Evolutionary conservation across 2,888 invertebrate species (phyloP), one percentile per base, ranked within the genome.

Genomic region (Andrena praecox): DNA sequence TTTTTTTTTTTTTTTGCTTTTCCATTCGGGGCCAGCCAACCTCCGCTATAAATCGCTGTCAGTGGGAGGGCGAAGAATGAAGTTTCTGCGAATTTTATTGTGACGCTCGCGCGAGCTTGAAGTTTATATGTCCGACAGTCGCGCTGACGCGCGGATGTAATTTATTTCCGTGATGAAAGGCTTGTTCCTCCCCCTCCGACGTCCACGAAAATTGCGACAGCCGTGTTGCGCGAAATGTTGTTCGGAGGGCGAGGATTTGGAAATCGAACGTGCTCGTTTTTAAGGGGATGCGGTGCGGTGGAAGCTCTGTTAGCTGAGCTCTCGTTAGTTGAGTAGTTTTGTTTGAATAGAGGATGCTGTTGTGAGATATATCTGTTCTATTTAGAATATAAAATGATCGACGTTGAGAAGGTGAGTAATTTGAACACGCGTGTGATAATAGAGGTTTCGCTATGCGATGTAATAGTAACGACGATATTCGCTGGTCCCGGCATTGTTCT

Each of bases 31-130:
- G 50, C 33, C 73, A 50, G 27, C 24, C 16, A n/a, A 20, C n/a
- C 27, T 54, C 52, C 64, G 81, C 75, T 74, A 81, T 81, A 83
- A 86, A 86, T 86, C 86, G 84, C 74, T 35, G 71, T 68, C 77
- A 12, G 60, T 20, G 29, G 24, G 54, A 48, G 56, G 31, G 60
- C 33, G 60, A 52, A 35, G 64, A 60, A 68, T 48, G 54, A 72
- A 81, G 52, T 81, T 62, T 59, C 66, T 10, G 50, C 31, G 66
- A 70, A 70, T 80, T 83, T 80, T 62, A 76, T 70, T 70, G 78
- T 54, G 16, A 7, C 48, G 63, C 31, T 29, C 74, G 29, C 66
- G 33, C 48, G 16, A 73, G 59, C 12, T 7, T 31, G 31, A 50
- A 35, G 50, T 78, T 68, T 73, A 78, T 77, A 68, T 52, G 64